Evolutionary conservation across 2,113 vertebrate species (phyloP).

Genomic region (Reinhardtius hippoglossoides): DNA sequence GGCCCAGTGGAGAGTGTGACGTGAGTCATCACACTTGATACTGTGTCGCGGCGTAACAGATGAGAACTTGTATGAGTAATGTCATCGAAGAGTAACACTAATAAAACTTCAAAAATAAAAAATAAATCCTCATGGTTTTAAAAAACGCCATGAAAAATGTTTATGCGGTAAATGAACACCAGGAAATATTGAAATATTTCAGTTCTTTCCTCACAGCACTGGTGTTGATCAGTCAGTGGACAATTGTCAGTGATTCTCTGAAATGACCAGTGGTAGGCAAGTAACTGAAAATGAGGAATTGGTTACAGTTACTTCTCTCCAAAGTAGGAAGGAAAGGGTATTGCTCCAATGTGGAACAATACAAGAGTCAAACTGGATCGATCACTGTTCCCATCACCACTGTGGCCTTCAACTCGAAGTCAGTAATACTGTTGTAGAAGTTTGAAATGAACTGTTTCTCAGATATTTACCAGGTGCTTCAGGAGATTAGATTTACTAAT

Average conservation of each 20-base stretch:
- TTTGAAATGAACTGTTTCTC: not conserved
- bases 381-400: not conserved
- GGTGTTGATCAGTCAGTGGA: constrained; percentile 13
- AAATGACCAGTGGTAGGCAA: constrained; percentile 10
- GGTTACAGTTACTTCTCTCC: not conserved
- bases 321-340: not conserved
- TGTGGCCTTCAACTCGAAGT: not conserved
- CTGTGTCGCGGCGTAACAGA: constrained; percentile 36
- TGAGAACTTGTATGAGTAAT: constrained; percentile 52
- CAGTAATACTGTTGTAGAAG: not conserved
- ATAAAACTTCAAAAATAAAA: constrained; percentile 1
- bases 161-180: constrained; percentile 9
- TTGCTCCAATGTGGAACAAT: too few species aligned
- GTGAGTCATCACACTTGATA: too few species aligned
- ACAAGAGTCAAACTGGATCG: not conserved
- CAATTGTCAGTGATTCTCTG: constrained; percentile 35
- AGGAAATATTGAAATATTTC: constrained; percentile 4
- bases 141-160: not conserved
- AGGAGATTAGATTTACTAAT: too few species aligned
- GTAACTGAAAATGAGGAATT: not conserved
- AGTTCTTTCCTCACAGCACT: constrained; percentile 28
- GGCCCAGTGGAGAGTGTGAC: constrained; percentile 36
- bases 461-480: not conserved
- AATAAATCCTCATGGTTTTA: not conserved
- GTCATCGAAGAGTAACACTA: constrained; percentile 10